phyloP scores from a whole-genome alignment of 2,888 invertebrate genomes.

The Laspeyria flexula region DNA sequence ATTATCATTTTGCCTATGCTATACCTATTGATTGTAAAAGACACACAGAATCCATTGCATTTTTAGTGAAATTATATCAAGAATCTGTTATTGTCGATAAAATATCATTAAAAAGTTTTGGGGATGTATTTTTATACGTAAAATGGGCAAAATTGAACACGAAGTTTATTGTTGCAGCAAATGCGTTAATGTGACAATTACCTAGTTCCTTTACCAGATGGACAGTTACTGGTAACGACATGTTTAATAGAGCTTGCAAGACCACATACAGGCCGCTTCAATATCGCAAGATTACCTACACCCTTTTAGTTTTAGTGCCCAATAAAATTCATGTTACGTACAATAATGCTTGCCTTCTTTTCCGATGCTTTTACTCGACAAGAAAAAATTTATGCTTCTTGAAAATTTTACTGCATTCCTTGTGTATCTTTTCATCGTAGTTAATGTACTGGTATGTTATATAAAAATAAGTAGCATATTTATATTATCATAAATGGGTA shows the following conservation, averaged over 20 bases:
- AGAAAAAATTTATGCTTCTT: constrained; percentile 13
- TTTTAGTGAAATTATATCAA: no score
- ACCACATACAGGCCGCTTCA: constrained; percentile 63
- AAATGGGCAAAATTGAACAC: no score
- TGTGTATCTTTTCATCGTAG: no score
- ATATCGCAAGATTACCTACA: constrained; percentile 67
- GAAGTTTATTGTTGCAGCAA: no score
- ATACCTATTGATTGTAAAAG: neutral
- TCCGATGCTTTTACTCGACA: constrained; percentile 47
- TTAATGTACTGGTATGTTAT: no score
- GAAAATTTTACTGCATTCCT: neutral
- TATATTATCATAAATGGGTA: no score
- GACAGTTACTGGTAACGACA: constrained; percentile 25
- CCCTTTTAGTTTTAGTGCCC: constrained; percentile 80
- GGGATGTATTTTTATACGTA: no score
- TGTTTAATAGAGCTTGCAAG: constrained; percentile 45
- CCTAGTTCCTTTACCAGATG: no score
- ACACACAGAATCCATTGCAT: no score
- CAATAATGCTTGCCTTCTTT: constrained; percentile 68
- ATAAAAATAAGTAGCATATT: no score
- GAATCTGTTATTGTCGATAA: no score
- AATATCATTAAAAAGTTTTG: no score
- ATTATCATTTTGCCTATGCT: neutral
- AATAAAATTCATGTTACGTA: constrained; percentile 71
- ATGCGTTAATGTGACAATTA: neutral